These are phyloP conservation scores for Zoanthus solanderi DNA, from an alignment of 92 coral and sea anemone species.

Conservation along the genomic window DNA sequence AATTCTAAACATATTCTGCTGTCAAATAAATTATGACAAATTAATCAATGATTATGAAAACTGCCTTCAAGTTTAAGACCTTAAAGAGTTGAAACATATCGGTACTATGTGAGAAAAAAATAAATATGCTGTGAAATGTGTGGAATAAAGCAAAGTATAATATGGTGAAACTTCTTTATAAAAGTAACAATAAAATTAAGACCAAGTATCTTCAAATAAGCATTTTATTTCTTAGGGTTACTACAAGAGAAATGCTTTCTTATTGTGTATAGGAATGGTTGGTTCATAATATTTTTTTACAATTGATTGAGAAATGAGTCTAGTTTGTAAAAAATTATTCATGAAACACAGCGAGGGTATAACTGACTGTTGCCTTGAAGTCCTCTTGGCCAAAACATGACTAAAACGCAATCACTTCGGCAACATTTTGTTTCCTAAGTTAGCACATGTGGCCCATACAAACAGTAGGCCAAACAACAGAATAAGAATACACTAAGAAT, in stretches of 20 bases:
- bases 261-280: slow-evolving; percentile 4
- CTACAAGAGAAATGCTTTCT: neutral
- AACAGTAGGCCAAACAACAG: neutral
- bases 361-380: neutral
- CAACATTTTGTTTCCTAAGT: neutral
- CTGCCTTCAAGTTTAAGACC: no score
- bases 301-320: neutral
- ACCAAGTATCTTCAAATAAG: neutral
- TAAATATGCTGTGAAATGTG: no score
- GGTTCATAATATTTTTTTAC: neutral
- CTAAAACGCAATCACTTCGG: neutral
- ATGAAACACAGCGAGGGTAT: slow-evolving; percentile 2
- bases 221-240: neutral
- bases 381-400: no score
- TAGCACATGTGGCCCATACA: slow-evolving; percentile 11
- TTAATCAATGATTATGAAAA: no score
- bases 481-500: neutral
- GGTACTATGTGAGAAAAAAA: no score
- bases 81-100: no score
- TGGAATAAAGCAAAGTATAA: no score
- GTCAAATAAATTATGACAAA: no score
- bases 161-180: no score
- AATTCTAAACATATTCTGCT: no score
- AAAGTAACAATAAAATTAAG: no score
- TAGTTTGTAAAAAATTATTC: neutral